These are phyloP conservation scores for Girardia tigrina DNA, from an alignment of 2,888 invertebrate species.

Conservation along the genomic window DNA sequence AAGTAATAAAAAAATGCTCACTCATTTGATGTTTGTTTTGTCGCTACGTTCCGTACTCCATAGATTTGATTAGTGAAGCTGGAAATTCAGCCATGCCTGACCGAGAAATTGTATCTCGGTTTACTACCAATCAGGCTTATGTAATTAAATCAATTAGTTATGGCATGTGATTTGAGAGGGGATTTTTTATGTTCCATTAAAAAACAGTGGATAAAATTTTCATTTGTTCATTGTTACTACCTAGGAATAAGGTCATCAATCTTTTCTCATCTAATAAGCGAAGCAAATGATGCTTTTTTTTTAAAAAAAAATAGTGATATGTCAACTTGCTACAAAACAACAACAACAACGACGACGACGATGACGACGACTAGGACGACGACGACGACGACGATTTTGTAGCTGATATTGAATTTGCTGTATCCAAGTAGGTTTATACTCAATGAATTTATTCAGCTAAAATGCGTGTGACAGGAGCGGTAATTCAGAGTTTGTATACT, in stretches of 20 bases:
- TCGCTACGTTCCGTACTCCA: conserved; percentile 20
- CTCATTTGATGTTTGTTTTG: conserved; percentile 23
- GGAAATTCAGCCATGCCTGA: conserved; percentile 23
- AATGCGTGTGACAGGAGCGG: conserved; percentile 20
- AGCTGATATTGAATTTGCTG: conserved; percentile 23
- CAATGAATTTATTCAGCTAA: conserved; percentile 5
- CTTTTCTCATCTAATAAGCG: conserved; percentile 18
- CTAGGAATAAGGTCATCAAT: conserved; percentile 23
- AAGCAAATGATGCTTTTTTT: conserved; percentile 18
- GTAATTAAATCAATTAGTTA: conserved; percentile 23
- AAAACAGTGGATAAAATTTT: conserved; percentile 13
- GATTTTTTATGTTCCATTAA: conserved; percentile 23
- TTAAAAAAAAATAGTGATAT: background rate
- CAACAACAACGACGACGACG: background rate
- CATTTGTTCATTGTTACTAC: conserved; percentile 1
- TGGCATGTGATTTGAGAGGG: conserved; percentile 23
- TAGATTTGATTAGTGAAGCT: conserved; percentile 23
- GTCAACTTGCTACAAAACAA: background rate
- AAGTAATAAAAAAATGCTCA: conserved; percentile 23
- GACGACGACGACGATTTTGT: conserved; percentile 23
- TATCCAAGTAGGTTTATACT: conserved; percentile 17
- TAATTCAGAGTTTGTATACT: conserved; percentile 19
- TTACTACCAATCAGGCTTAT: conserved; percentile 23
- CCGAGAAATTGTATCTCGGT: conserved; percentile 23
- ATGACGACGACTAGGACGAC: background rate